These are phyloP conservation scores for Heliconius hewitsoni DNA, from an alignment of 1,140 invertebrate species.

Conservation along the genomic window DNA sequence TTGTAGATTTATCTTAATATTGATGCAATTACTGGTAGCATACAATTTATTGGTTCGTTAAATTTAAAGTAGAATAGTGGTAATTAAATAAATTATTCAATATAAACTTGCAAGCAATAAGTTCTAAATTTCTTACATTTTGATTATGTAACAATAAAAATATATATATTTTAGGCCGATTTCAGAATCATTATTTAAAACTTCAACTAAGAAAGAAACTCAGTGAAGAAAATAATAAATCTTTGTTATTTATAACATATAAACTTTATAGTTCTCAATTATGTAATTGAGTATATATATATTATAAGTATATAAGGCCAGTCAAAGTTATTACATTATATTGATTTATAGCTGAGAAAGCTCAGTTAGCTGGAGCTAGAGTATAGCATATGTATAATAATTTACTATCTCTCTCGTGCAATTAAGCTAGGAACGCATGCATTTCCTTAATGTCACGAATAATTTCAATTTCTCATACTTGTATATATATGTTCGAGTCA, in stretches of 20 bases:
- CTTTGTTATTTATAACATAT: no score
- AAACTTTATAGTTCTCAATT: no score
- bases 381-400: not conserved
- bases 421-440: not conserved
- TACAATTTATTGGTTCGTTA: not conserved
- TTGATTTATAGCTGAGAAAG: not conserved
- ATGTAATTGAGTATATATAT: no score
- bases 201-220: not conserved
- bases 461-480: not conserved
- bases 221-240: not conserved
- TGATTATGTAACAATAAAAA: no score
- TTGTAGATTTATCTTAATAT: not conserved
- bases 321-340: not conserved
- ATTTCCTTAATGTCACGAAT: constrained; percentile 10
- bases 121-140: no score
- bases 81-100: not conserved
- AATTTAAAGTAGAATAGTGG: not conserved
- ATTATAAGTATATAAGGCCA: not conserved
- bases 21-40: not conserved
- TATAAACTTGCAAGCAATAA: no score
- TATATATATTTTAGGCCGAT: no score
- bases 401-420: not conserved
- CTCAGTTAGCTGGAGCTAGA: not conserved
- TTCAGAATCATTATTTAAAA: not conserved
- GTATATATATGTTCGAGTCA: not conserved